These are phyloP conservation scores for Mugil cephalus DNA, from an alignment of 2,113 vertebrate species.

Conservation along the genomic window DNA sequence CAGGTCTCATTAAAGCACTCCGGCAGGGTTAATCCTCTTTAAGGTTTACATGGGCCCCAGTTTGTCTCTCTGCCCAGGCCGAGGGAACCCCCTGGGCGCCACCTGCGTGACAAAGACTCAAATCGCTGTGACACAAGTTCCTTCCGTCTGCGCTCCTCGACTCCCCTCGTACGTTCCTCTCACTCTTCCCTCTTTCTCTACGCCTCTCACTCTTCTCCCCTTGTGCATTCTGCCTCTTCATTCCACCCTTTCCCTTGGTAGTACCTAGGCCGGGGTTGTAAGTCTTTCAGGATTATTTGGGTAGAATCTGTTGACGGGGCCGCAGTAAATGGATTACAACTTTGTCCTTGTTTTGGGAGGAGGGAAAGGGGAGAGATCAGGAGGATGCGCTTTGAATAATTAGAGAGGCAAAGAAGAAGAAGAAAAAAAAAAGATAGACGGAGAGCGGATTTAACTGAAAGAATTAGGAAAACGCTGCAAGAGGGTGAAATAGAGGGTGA, in stretches of 20 bases:
- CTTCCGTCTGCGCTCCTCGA: conserved; percentile 49
- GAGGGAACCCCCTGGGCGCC: conserved; percentile 78
- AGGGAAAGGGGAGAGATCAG: conserved; percentile 69
- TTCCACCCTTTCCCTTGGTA: conserved; percentile 69
- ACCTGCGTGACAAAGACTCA: conserved; percentile 85
- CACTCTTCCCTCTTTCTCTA: conserved; percentile 48
- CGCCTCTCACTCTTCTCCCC: conserved; percentile 34
- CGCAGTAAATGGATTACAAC: conserved; percentile 86
- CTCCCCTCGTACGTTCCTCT: conserved; percentile 31
- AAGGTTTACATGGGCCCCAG: conserved; percentile 89
- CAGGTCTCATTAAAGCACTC: conserved; percentile 92
- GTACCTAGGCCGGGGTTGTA: conserved; percentile 76
- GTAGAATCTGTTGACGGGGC: conserved; percentile 80
- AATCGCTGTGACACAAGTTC: conserved; percentile 79
- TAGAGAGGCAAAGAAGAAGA: conserved; percentile 48
- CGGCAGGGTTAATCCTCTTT: conserved; percentile 94
- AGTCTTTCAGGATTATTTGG: conserved; percentile 83
- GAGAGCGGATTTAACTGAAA: conserved; percentile 63
- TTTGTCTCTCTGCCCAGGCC: conserved; percentile 87
- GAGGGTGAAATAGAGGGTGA: conserved; percentile 61
- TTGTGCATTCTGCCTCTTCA: conserved; percentile 58
- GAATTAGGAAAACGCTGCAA: conserved; percentile 57
- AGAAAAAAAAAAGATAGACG: conserved; percentile 45
- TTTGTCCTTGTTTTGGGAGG: conserved; percentile 80
- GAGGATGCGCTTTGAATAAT: conserved; percentile 74